Evolutionary conservation across 1,140 invertebrate species (phyloP).

Genomic region (Trypoxylus dichotomus): DNA sequence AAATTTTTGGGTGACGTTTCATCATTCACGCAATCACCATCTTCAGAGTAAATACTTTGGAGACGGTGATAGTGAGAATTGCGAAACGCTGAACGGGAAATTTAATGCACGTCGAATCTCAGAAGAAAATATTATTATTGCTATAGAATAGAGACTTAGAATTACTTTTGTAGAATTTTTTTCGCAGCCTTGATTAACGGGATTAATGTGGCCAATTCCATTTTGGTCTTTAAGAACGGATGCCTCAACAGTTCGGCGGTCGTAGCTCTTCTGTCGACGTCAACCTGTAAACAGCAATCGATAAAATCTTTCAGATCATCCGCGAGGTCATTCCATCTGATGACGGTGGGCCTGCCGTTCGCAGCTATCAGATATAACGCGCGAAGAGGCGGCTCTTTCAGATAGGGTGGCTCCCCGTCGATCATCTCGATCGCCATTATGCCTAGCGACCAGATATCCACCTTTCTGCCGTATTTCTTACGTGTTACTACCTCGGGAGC

Average conservation of each 20-base stretch:
- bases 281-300: slow-evolving; percentile 89
- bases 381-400: slow-evolving; percentile 91
- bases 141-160: too few species aligned
- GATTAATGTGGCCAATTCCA: slow-evolving; percentile 80
- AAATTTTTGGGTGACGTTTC: too few species aligned
- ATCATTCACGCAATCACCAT: too few species aligned
- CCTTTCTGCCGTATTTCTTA: slow-evolving; percentile 85
- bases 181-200: slow-evolving; percentile 92
- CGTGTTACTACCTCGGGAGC: slow-evolving; percentile 88
- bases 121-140: too few species aligned
- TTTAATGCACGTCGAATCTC: too few species aligned
- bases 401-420: slow-evolving; percentile 94
- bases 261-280: slow-evolving; percentile 83
- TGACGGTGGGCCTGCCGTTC: slow-evolving; percentile 89
- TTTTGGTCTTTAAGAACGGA: slow-evolving; percentile 84
- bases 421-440: slow-evolving; percentile 99
- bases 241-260: slow-evolving; percentile 85
- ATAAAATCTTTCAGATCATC: slow-evolving; percentile 80
- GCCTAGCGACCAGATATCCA: slow-evolving; percentile 94
- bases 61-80: too few species aligned
- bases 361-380: slow-evolving; percentile 96
- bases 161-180: slow-evolving; percentile 67
- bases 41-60: too few species aligned
- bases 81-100: too few species aligned
- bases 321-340: slow-evolving; percentile 80